Base-by-base conservation (phyloP, 2,113 vertebrate species). In the Xiphophorus hellerii region DNA sequence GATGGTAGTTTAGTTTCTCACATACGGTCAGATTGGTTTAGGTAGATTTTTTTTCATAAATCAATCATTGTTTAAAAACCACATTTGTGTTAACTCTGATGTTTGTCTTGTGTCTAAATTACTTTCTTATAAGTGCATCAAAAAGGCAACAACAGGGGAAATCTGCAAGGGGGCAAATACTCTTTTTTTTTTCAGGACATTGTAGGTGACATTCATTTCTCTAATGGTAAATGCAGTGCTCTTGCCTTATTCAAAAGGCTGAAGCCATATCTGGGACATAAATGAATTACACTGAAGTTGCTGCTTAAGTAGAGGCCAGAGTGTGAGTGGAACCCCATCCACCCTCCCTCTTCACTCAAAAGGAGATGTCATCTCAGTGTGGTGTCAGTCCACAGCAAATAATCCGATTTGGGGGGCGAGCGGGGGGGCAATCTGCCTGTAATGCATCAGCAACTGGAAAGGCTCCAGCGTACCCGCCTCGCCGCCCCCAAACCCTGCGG, bases 381-480 rank as follows among this genome's bases (percentile, higher is more conserved):
- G 89, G 90, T 94, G 93, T 94, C 93, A 93, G 89, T 90, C 91
- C 87, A 81, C 87, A 89, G 89, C 91, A 91, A 90, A 91, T 92
- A 93, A 93, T 94, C 90, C 89, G 88, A 94, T 94, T 94, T 94
- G 89, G 51, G 7, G 22, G 7, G 7, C 2, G 20, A 3, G 48
- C 48, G 35, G 35, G 33, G 35, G 35, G 10, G 35, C 90, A 90
- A 92, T 91, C 93, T 92, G 90, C 88, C 91, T 92, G 92, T 93
- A 93, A 93, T 92, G 92, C 91, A 92, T 93, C 91, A 93, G 90
- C 89, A 90, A 91, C 92, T 92, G 91, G 92, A 92, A 92, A 82
- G 73, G 87, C 86, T 92, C 93, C 92, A 90, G 87, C 70, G 8
- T 67, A 68, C 31, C 22, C 42, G 64, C 62, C 65, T 54, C 10